These are phyloP conservation scores for Caenorhabditis virilis DNA, from an alignment of 2,888 invertebrate genomes.

Conservation along the genomic window DNA sequence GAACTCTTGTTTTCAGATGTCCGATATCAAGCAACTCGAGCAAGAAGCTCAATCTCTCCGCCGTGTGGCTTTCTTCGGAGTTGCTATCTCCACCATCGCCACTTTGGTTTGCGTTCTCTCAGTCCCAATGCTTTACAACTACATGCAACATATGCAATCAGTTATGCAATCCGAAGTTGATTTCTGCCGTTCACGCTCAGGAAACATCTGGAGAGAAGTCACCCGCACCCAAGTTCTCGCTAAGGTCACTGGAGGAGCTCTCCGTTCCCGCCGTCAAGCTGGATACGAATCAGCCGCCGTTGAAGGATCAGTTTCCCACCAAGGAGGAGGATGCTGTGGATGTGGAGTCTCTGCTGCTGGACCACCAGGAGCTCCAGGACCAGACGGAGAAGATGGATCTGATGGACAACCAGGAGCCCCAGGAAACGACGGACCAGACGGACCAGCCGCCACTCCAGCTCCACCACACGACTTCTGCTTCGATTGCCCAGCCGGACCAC, in stretches of 20 bases:
- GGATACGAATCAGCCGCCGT: constrained; percentile 51
- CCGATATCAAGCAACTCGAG: constrained; percentile 50
- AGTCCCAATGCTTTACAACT: constrained; percentile 61
- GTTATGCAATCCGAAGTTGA: constrained; percentile 54
- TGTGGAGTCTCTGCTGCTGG: constrained; percentile 48
- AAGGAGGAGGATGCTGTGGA: constrained; percentile 53
- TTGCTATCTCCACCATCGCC: constrained; percentile 54
- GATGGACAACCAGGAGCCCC: constrained; percentile 50
- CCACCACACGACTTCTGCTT: constrained; percentile 52
- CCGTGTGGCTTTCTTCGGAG: constrained; percentile 53
- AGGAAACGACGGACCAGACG: constrained; percentile 54
- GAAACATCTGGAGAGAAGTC: constrained; percentile 59
- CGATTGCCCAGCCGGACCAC: constrained; percentile 52
- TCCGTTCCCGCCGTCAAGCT: constrained; percentile 54
- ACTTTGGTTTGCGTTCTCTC: constrained; percentile 53
- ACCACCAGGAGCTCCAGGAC: constrained; percentile 54
- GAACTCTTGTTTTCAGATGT: constrained; percentile 25
- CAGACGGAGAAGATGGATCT: constrained; percentile 50
- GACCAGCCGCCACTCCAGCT: constrained; percentile 52
- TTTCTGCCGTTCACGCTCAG: constrained; percentile 56
- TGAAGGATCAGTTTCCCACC: constrained; percentile 32
- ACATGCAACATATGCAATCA: constrained; percentile 63
- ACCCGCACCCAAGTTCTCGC: constrained; percentile 56
- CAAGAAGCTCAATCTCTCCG: constrained; percentile 51
- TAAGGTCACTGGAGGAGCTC: constrained; percentile 50